Conservation (phyloP, 2,888 invertebrate species). For the Scrobipalpa atriplicella region DNA sequence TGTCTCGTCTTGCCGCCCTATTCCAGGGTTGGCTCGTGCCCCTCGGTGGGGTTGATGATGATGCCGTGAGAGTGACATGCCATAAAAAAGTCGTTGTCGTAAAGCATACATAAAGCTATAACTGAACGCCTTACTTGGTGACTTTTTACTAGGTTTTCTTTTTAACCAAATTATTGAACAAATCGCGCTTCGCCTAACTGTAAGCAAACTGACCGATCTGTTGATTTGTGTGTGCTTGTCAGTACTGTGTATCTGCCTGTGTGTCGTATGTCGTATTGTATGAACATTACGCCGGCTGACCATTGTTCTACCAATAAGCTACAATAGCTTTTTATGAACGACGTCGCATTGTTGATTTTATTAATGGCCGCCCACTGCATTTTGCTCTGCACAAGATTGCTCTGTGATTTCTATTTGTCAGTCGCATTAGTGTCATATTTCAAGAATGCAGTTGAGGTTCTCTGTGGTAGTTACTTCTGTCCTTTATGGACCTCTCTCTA, state of each 20-base stretch:
- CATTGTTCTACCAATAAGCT: slow-evolving; percentile 60
- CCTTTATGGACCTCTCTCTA: neutral
- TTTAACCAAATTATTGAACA: too few species aligned
- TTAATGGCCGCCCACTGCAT: slow-evolving; percentile 47
- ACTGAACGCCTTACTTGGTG: too few species aligned
- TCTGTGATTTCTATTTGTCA: slow-evolving; percentile 23
- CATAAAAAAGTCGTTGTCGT: too few species aligned
- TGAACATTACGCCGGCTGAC: slow-evolving; percentile 47
- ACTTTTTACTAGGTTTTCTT: too few species aligned
- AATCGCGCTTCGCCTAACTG: too few species aligned
- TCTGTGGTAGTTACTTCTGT: neutral
- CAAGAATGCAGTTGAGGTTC: neutral
- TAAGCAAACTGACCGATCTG: too few species aligned
- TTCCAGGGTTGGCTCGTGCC: too few species aligned
- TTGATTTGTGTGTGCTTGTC: neutral
- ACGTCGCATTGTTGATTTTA: slow-evolving; percentile 64
- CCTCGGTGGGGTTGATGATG: too few species aligned
- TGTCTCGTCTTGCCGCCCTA: too few species aligned
- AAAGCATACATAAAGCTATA: too few species aligned
- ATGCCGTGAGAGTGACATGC: too few species aligned
- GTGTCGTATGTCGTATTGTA: slow-evolving; percentile 42
- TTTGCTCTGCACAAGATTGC: slow-evolving; percentile 33
- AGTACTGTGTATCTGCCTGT: neutral
- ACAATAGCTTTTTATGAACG: slow-evolving; percentile 65
- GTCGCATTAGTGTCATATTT: neutral